Evolutionary conservation across 1,140 invertebrate species (phyloP).

Genomic region (Ylistrum balloti): DNA sequence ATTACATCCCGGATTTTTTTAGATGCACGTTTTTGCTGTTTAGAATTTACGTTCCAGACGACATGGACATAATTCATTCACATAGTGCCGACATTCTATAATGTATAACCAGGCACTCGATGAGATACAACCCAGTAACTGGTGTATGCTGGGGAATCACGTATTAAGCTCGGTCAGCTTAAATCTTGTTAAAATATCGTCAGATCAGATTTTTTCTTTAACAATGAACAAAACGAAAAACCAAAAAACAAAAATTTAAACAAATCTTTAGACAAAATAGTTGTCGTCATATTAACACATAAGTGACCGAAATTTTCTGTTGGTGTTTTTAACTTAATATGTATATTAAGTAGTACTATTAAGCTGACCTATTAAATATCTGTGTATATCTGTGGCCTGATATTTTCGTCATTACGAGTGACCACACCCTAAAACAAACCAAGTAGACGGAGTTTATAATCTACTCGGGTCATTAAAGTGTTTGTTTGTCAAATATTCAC

Average conservation of each 20-base stretch:
- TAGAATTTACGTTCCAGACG: slow-evolving; percentile 3
- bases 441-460: neutral
- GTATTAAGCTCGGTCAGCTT: neutral
- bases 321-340: neutral
- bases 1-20: neutral
- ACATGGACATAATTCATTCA: slow-evolving; percentile 33
- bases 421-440: slow-evolving; percentile 26
- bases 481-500: slow-evolving; percentile 39
- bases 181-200: neutral
- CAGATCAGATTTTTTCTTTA: neutral
- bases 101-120: neutral
- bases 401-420: neutral
- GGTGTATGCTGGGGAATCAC: neutral
- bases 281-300: neutral
- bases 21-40: neutral
- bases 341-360: neutral
- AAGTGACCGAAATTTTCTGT: neutral
- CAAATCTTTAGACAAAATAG: neutral
- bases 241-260: neutral
- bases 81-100: slow-evolving; percentile 13
- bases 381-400: neutral
- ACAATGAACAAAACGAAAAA: neutral
- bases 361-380: neutral
- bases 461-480: neutral
- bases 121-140: slow-evolving; percentile 22